These are phyloP conservation scores for Xiphophorus maculatus DNA, from an alignment of 2,113 vertebrate species.

Conservation along the genomic window DNA sequence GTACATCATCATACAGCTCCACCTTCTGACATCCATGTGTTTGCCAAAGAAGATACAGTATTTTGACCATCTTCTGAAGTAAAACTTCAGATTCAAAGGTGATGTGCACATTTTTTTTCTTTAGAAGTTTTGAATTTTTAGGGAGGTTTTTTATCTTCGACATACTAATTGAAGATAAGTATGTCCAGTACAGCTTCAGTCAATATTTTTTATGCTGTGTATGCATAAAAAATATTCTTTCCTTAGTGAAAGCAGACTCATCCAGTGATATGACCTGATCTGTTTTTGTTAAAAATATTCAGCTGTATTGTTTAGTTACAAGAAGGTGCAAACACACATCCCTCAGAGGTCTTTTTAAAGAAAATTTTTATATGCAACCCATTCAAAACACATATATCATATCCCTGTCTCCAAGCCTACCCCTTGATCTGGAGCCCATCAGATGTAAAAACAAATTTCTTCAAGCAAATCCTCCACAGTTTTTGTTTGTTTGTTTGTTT, in stretches of 20 bases:
- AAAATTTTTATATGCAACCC: no score
- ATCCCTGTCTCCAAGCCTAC: no score
- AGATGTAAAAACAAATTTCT: no score
- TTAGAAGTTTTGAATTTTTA: neutral
- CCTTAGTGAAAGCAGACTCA: neutral
- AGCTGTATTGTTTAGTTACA: neutral
- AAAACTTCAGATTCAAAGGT: neutral
- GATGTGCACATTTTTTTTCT: neutral
- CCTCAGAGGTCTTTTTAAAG: neutral
- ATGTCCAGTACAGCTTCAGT: no score
- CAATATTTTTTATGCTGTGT: no score
- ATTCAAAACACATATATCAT: no score
- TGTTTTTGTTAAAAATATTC: neutral
- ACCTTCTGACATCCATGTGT: conserved; percentile 1
- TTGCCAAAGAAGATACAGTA: neutral
- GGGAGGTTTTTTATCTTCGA: neutral
- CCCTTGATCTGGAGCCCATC: neutral
- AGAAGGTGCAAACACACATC: neutral
- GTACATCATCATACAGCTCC: neutral
- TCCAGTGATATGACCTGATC: neutral
- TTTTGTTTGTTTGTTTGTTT: no score
- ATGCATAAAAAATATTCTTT: no score
- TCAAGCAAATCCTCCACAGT: no score
- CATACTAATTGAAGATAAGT: no score
- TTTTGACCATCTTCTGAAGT: neutral